Conservation (phyloP, 2,888 invertebrate genomes). For the Ormyrus nitidulus region DNA sequence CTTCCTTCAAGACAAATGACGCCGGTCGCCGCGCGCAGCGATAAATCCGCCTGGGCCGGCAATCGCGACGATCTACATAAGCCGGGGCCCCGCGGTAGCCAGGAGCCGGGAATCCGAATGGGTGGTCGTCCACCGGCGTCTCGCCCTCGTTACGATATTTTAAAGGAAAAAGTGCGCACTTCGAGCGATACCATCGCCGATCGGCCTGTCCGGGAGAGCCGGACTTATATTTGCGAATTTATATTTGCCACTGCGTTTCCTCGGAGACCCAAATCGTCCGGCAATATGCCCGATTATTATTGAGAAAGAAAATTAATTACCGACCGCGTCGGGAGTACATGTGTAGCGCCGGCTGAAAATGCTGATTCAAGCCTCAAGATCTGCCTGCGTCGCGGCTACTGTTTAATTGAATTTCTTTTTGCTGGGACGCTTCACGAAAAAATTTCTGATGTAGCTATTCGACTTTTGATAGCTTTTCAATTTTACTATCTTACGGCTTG, state of each 20-base stretch:
- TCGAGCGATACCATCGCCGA: background rate
- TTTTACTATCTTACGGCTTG: too few species aligned
- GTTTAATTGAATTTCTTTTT: too few species aligned
- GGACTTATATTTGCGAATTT: constrained; percentile 13
- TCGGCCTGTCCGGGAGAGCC: background rate
- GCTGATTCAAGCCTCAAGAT: too few species aligned
- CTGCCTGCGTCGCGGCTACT: too few species aligned
- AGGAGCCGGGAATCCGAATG: constrained; percentile 15
- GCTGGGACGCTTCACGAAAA: too few species aligned
- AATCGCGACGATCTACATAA: constrained; percentile 47
- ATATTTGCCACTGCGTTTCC: constrained; percentile 14
- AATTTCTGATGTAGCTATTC: too few species aligned
- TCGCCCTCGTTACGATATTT: constrained; percentile 23
- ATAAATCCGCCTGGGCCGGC: constrained; percentile 7
- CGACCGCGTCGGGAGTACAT: too few species aligned
- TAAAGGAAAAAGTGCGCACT: constrained; percentile 1
- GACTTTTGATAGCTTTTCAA: too few species aligned
- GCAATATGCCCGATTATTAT: too few species aligned
- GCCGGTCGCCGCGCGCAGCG: constrained; percentile 22
- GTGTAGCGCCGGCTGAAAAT: too few species aligned
- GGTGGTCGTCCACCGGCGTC: constrained; percentile 37
- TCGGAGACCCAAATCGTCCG: too few species aligned
- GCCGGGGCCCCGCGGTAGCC: constrained; percentile 22
- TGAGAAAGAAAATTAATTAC: too few species aligned
- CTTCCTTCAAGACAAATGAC: constrained; percentile 55